Percentiles rank a stretch among this genome's conserved stretches.
Conservation (phyloP, 2,113 vertebrate genomes). For the Oryzias curvinotus region DNA sequence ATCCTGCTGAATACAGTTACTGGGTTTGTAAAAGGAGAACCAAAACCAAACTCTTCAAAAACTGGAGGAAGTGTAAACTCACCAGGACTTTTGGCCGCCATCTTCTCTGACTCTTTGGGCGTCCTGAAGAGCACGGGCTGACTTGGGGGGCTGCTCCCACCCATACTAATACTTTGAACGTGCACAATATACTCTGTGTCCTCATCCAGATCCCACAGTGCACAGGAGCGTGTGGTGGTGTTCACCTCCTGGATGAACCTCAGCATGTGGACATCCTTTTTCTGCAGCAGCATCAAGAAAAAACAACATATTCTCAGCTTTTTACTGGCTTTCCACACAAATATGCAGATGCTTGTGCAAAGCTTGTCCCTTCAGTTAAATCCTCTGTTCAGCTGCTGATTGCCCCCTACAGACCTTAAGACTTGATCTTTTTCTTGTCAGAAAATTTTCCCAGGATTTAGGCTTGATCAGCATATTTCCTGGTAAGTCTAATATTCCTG, state of each 20-base stretch:
- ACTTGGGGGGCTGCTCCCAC: constrained; percentile 90
- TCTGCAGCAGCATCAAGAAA: constrained; percentile 70
- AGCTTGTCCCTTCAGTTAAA: background rate
- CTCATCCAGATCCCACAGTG: constrained; percentile 94
- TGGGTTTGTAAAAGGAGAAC: background rate
- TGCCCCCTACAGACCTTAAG: background rate
- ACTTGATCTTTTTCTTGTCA: background rate
- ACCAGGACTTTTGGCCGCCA: constrained; percentile 93
- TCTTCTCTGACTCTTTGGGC: constrained; percentile 90
- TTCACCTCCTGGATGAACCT: constrained; percentile 98
- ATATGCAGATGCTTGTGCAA: background rate
- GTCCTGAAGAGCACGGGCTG: constrained; percentile 92
- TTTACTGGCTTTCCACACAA: background rate
- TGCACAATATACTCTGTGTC: constrained; percentile 97
- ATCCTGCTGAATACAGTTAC: too few species aligned
- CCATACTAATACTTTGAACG: constrained; percentile 93
- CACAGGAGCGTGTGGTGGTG: constrained; percentile 94
- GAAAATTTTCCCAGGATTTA: background rate
- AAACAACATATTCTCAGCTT: background rate
- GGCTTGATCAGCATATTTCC: constrained; percentile 6
- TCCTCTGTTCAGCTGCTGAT: background rate
- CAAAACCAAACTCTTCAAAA: background rate
- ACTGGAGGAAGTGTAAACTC: constrained; percentile 32
- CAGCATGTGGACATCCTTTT: constrained; percentile 94
- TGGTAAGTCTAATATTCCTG: constrained; percentile 8